Base-by-base conservation (phyloP, 2,113 vertebrate genomes). In the Boleophthalmus pectinirostris region DNA sequence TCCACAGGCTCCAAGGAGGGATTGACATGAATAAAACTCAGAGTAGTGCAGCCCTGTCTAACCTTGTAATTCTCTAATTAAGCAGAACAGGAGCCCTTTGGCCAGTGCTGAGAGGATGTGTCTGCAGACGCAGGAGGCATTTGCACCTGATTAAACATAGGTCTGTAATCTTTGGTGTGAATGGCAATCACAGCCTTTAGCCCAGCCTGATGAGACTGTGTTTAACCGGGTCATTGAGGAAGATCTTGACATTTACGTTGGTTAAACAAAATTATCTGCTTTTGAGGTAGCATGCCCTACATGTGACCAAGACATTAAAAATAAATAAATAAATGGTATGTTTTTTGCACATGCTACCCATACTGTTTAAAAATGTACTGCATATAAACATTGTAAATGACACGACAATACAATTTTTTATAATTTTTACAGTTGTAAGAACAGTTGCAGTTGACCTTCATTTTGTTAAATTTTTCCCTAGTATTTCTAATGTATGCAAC, bases 141-240 rank as follows among this genome's bases (percentile, higher is more conserved):
- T 88, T 82, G 72, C 75, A 83, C 81, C 82, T 90, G 82, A 89
- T 89, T 87, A 89, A 71, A 51, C 79, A 70, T 54, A 54, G 51
- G 73, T 61, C 3, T 65, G 75, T 81, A 82, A 80, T 83, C 79
- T 82, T 86, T 69, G 67, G 72, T 23, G 58, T 57, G 83, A 84
- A 68, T 66, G 81, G 79, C 69, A 38, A 71, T 68, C 21, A 23
- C 51, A 20, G 82, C 80, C 54, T 69, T 81, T 20, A 61, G 58
- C 25, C 25, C 58, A 61, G 58, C 12, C 7, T 61, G 25, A 33
- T 61, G 25, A 61, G 58, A 18, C 24, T 61, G 23, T 61, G 24
- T 61, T 61, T 29, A 53, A 67, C 68, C 1, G 69, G 78, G 69
- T 79, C 82, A 73, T 77, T 2, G 8, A 7, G 15, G 56, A 74